Evolutionary conservation across 2,888 invertebrate genomes (phyloP), one percentile per base, ranked within the genome.

Genomic region (Graphium colonna): DNA sequence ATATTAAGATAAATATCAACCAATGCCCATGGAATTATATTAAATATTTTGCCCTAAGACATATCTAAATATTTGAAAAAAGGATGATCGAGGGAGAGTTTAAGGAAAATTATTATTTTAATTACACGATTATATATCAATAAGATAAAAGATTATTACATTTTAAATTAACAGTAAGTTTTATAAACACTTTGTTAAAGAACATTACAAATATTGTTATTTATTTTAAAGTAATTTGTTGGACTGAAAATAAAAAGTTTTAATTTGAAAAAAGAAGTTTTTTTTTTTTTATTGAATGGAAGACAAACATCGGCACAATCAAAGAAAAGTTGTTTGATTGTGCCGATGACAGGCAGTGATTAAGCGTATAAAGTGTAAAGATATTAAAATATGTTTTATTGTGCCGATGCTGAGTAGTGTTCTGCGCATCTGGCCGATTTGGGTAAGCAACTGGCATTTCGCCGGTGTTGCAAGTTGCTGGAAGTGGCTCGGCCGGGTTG

Each of bases 401-500:
- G 13, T n/a, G 36, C 3, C 10, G 21, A 31, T 10, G 36, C 3
- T 12, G 12, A 7, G 3, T 16, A 7, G 42, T n/a, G 8, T 36
- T 50, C 1, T 47, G 38, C 12, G 16, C 18, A 17, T 36, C 38
- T 36, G 21, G 36, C 15, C 21, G 41, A 56, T 52, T 40, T 51
- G 54, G 45, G 57, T 55, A 51, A 58, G 49, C 52, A 50, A 48
- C 40, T 54, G 57, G 48, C 58, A 57, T 60, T 60, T 60, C 50
- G 52, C 16, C 33, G 47, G 31, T 21, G 57, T 61, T 61, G 62
- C 59, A 62, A 62, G 60, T 46, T 3, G 2, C 12, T 49, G 17
- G 44, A 15, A 26, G 28, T 41, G 18, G 16, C 45, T 41, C 56
- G 58, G 54, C 51, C 44, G 46, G 51, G 56, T 62, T 75, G 74